Evolutionary conservation across 2,113 vertebrate species (phyloP), one percentile per base, ranked within the genome.

Genomic region (Oreochromis tanganicae): DNA sequence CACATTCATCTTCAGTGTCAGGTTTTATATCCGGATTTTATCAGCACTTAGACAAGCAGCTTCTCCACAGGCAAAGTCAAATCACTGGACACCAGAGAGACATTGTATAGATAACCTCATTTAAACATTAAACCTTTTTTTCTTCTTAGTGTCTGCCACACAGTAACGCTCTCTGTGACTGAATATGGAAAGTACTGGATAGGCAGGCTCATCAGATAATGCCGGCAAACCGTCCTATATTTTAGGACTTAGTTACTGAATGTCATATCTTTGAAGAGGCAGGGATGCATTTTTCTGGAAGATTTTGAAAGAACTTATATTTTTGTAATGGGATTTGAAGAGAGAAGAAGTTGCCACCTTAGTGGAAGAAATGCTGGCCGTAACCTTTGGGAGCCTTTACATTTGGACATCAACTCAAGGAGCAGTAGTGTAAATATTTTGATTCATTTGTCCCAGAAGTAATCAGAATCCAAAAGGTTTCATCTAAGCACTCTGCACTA

Each of bases 1-100:
- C 87, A 87, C 91, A 93, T 94, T 93, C 91, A 94, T 94, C 93
- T 94, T 89, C 91, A 71, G 32, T 83, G 92, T 92, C 92, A 88
- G 84, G 85, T 89, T 95, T 95, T 92, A 86, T 90, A 89, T 71
- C 81, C 75, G 57, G 78, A 86, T 92, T 91, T 93, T 95, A 96
- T 94, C 93, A 71, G 91, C 13, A 21, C 83, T 87, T 85, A 89
- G 87, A 88, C 88, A 84, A 91, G 84, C 82, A 41, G 66, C 61
- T 89, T 63, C 88, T 88, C 85, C 81, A 34, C 32, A 87, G 89
- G 83, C 84, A 66, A 81, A 89, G 85, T 59, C 10, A 7, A 85
- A 84, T 80, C 32, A 63, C 56, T 21, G 79, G 90, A 88, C n/a
- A 46, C 12, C 55, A 43, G 27, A 27, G 38, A 43, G 38, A 83